Base-by-base conservation (phyloP, 2,888 invertebrate species). In the Corythucha ciliata region DNA sequence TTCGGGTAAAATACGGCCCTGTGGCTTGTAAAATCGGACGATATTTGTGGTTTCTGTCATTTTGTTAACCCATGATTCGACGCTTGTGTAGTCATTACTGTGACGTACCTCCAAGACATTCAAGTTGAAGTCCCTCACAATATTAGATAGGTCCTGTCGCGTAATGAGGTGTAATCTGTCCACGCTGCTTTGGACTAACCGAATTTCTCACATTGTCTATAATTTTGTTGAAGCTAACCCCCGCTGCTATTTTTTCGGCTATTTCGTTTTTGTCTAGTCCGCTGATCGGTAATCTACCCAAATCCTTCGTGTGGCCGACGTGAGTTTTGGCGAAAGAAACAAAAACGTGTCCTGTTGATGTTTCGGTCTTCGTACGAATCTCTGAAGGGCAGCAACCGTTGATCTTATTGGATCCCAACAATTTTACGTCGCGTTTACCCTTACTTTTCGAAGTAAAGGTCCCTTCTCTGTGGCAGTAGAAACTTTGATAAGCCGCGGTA, bases 11-110 rank as follows among this genome's bases (percentile, higher is more conserved):
- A 16, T 14, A n/a, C n/a, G 16, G 4, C 22, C 20, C 14, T 40
- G 40, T 4, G 29, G 27, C 41, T 49, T 49, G 41, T 49, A 49
- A 27, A 49, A 49, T 21, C 49, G 21, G 4, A 49, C 27, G 2
- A 49, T 4, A 12, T 8, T 7, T 10, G 25, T 14, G 10, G n/a
- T 29, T 4, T 47, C 14, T 14, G 16, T 41, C 27, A 44, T n/a
- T 16, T 18, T 18, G 6, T 20, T 16, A 3, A 52, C 27, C 52
- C 52, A 52, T 8, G 37, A 25, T 8, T 52, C 39, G 14, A 46
- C 27, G 44, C 32, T 47, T 4, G 24, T 18, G 12, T 39, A 32
- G 26, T 36, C 51, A 27, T 34, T 39, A 12, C 20, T 12, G 18
- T 41, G 41, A 3, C 18, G 25, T 26, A 8, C n/a, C 8, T 7